Evolutionary conservation across 2,797 vertebrate species (phyloP), one percentile per base, ranked within the genome.

Genomic region (Otolemur crassicaudatus): DNA sequence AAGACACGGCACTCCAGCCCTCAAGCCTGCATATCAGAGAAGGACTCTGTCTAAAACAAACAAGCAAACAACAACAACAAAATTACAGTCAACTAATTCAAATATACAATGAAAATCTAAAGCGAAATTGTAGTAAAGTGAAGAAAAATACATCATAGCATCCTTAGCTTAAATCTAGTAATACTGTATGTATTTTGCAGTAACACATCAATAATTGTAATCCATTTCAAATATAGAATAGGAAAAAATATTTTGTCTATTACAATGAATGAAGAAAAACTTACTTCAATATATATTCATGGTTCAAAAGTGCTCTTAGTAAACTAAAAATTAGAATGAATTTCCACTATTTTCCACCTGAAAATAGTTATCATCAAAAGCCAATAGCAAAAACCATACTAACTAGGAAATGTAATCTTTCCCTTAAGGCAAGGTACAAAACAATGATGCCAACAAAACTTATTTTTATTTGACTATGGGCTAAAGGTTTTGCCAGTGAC

Each of bases 251-350:
- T 58, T 12, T 43, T 1, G 0, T 63, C 75, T 90, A 19, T 93
- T 61, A 49, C 29, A 72, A 90, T 8, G 61, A 86, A 82, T 63
- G n/a, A 53, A 70, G 69, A 29, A 73, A 69, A 19, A 43, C 34
- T 82, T 90, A 63, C 40, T 76, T 7, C 4, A 70, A 86, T 70
- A 81, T 56, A n/a, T 70, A 70, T 65, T 87, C 31, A 56, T 40
- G 3, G 70, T 49, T 87, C n/a, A 90, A 87, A 95, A 76, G 67
- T 46, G 5, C 10, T 63, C 49, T 14, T 25, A 49, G 34, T 3
- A 56, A 94, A 76, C 89, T 58, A 92, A 61, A 92, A 92, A 58
- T 81, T 70, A 56, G 73, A 81, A 14, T 29, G 40, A 81, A 63
- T 16, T 89, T 94, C 34, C 22, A 49, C 49, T 49, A 49, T 49